These are phyloP conservation scores for Seira sanloemensis DNA, from an alignment of 2,888 invertebrate species.

Conservation along the genomic window DNA sequence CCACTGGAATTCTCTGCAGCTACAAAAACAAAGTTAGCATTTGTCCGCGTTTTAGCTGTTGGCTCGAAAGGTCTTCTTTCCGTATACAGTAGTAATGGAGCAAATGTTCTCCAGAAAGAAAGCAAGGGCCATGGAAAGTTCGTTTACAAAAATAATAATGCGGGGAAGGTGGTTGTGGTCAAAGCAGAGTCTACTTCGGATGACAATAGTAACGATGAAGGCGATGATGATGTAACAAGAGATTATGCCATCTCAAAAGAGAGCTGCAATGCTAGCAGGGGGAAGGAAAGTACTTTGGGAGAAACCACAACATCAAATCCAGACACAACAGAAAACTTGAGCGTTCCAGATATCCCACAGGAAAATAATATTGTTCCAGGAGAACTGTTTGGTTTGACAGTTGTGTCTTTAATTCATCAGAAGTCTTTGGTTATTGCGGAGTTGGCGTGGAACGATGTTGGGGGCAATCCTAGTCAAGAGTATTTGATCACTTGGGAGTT, in stretches of 20 bases:
- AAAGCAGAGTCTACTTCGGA: background rate
- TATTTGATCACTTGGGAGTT: conserved; percentile 91
- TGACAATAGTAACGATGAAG: background rate
- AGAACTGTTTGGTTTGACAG: conserved; percentile 81
- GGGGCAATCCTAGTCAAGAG: conserved; percentile 74
- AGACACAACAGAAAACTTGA: background rate
- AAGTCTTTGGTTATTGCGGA: conserved; percentile 83
- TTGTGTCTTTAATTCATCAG: conserved; percentile 84
- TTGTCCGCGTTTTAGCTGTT: conserved; percentile 82
- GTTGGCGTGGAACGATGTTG: conserved; percentile 81
- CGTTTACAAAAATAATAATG: conserved; percentile 26
- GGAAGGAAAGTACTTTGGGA: background rate
- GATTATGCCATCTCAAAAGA: background rate
- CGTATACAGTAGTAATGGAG: conserved; percentile 80
- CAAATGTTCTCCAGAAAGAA: background rate
- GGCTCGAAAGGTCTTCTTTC: conserved; percentile 84
- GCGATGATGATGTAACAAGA: background rate
- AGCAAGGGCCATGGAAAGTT: background rate
- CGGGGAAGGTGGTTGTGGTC: conserved; percentile 22
- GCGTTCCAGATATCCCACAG: background rate
- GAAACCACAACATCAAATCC: too few species aligned
- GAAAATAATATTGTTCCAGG: background rate
- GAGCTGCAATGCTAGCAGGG: background rate
- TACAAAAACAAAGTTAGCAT: conserved; percentile 52
- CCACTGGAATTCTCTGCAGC: conserved; percentile 47